Percentiles rank a stretch among this genome's conserved stretches.
Evolutionary conservation across 2,888 invertebrate species (phyloP).

Genomic region (Plemyria rubiginata): DNA sequence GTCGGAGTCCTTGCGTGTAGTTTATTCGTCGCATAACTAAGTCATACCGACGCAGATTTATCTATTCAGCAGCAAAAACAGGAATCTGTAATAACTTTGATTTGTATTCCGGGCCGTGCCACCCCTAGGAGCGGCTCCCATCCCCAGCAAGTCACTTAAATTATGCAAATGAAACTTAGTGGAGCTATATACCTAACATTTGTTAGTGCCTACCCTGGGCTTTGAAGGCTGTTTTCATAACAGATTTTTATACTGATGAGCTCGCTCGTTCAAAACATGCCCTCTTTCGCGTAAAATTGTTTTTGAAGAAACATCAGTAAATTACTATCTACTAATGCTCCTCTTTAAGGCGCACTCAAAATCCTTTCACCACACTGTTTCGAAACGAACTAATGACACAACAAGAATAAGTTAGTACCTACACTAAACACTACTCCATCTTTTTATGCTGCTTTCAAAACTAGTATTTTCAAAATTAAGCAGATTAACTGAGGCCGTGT

Average conservation of each 20-base stretch:
- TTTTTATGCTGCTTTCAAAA: background rate
- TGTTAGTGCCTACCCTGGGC: slow-evolving; percentile 13
- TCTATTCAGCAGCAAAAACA: slow-evolving; percentile 19
- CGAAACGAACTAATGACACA: too few species aligned
- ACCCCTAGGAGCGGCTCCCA: slow-evolving; percentile 28
- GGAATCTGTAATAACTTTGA: slow-evolving; percentile 13
- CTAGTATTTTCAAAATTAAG: too few species aligned
- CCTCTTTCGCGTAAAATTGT: background rate
- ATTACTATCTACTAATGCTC: too few species aligned
- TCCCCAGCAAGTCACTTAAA: slow-evolving; percentile 40
- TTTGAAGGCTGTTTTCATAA: slow-evolving; percentile 12
- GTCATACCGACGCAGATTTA: slow-evolving; percentile 8
- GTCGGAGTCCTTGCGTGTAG: background rate
- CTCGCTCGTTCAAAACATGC: background rate
- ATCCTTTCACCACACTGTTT: too few species aligned
- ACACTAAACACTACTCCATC: too few species aligned
- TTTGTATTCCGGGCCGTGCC: slow-evolving; percentile 7
- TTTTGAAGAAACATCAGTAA: background rate
- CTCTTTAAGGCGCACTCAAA: too few species aligned
- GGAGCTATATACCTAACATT: slow-evolving; percentile 33
- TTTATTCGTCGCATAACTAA: slow-evolving; percentile 1
- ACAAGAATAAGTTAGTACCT: too few species aligned
- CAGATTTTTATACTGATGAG: slow-evolving; percentile 8
- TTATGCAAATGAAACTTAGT: slow-evolving; percentile 51
- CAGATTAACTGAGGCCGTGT: too few species aligned